Evolutionary conservation across 2,888 invertebrate species (phyloP).

Genomic region (Himalopsyche anomala): DNA sequence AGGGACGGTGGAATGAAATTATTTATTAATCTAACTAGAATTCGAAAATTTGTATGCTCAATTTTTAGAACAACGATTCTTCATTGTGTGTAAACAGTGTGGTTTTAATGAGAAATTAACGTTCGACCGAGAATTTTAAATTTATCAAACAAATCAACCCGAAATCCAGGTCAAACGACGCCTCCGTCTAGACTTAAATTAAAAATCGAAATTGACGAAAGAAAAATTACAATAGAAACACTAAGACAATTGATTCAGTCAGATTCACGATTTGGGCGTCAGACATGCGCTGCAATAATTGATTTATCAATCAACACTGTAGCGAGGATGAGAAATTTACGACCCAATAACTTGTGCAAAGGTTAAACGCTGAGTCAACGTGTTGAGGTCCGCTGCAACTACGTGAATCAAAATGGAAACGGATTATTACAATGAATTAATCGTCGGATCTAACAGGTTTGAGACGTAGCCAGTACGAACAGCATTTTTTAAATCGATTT

Average conservation of each 20-base stretch:
- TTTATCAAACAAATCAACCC: not conserved
- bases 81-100: no score
- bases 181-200: constrained; percentile 38
- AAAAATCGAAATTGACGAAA: constrained; percentile 14
- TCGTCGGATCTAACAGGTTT: no score
- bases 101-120: constrained; percentile 1
- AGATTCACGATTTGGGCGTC: not conserved
- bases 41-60: no score
- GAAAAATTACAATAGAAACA: not conserved
- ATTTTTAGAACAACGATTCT: no score
- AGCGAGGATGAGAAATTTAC: constrained; percentile 27
- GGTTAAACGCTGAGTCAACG: not conserved
- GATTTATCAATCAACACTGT: constrained; percentile 37
- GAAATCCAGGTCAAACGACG: constrained; percentile 25
- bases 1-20: no score
- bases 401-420: no score
- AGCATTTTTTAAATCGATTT: no score
- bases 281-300: constrained; percentile 2
- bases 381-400: not conserved
- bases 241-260: constrained; percentile 4
- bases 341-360: constrained; percentile 28
- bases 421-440: no score
- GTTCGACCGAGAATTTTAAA: not conserved
- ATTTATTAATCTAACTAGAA: no score
- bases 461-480: no score